Conservation (phyloP, 2,888 invertebrate species). For the Linhomoeus sp. region DNA sequence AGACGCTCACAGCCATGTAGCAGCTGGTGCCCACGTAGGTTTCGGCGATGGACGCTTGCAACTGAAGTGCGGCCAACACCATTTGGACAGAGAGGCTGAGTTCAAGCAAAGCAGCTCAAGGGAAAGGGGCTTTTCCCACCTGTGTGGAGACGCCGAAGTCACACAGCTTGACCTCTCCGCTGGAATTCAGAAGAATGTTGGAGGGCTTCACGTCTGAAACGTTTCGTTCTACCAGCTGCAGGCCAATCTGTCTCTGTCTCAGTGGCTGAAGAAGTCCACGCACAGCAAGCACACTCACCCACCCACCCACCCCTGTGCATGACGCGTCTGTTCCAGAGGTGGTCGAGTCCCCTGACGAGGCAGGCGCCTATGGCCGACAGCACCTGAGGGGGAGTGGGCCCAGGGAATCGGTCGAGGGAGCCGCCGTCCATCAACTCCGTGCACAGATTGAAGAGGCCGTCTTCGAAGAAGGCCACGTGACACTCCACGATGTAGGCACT, state of each 20-base stretch:
- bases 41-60: constrained; percentile 29
- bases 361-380: constrained; percentile 27
- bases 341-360: constrained; percentile 27
- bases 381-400: constrained; percentile 24
- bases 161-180: constrained; percentile 29
- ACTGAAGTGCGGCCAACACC: constrained; percentile 14
- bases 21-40: constrained; percentile 32
- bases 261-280: no score
- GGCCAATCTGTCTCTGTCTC: background rate
- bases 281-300: no score
- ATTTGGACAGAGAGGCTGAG: background rate
- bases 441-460: constrained; percentile 29
- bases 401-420: constrained; percentile 27
- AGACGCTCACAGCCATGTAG: constrained; percentile 30
- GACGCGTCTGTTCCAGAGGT: constrained; percentile 30
- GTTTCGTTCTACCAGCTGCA: no score
- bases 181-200: constrained; percentile 29
- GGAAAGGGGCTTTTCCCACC: no score
- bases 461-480: constrained; percentile 29
- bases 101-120: no score
- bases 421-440: constrained; percentile 32
- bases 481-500: constrained; percentile 28
- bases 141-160: constrained; percentile 32
- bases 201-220: constrained; percentile 30
- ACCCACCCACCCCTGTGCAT: constrained; percentile 30